Percentiles rank a stretch among this genome's conserved stretches.
Conservation (phyloP, 2,797 vertebrate species). For the Fundulus diaphanus region DNA sequence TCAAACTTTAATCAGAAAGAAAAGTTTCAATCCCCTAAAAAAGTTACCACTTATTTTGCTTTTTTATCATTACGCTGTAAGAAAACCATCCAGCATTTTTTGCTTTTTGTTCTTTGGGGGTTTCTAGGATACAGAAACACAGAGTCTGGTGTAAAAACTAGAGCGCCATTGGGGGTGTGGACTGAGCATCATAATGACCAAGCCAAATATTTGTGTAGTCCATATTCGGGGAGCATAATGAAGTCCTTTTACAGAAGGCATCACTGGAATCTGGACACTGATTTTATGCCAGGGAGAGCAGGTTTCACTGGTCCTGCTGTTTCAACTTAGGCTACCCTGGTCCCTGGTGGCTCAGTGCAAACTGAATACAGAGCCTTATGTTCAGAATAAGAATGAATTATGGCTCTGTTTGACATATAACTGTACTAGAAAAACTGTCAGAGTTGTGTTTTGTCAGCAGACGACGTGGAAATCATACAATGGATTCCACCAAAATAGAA, state of each 20-base stretch:
- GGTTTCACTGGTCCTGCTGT: conserved; percentile 75
- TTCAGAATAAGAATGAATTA: conserved; percentile 67
- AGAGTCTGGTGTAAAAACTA: conserved; percentile 66
- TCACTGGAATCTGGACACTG: conserved; percentile 77
- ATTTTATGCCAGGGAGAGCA: conserved; percentile 76
- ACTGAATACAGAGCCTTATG: conserved; percentile 64
- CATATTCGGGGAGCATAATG: conserved; percentile 81
- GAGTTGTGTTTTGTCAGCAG: conserved; percentile 43
- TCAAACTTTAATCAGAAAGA: not conserved
- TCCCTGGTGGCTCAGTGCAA: conserved; percentile 69
- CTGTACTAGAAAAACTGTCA: conserved; percentile 37
- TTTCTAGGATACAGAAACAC: conserved; percentile 67
- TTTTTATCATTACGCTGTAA: not conserved
- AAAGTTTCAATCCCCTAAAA: not conserved
- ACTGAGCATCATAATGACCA: conserved; percentile 80
- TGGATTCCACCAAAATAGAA: conserved; percentile 27
- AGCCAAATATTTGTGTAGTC: conserved; percentile 82
- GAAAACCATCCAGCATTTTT: conserved; percentile 2
- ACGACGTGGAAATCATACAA: conserved; percentile 34
- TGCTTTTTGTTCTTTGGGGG: conserved; percentile 28
- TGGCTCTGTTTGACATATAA: conserved; percentile 63
- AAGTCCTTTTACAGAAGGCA: conserved; percentile 79
- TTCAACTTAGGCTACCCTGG: conserved; percentile 72
- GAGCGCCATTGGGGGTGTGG: conserved; percentile 65
- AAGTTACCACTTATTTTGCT: not conserved